Evolutionary conservation across 2,888 invertebrate species (phyloP), one percentile per base, ranked within the genome.

Genomic region (Phengaris arion): DNA sequence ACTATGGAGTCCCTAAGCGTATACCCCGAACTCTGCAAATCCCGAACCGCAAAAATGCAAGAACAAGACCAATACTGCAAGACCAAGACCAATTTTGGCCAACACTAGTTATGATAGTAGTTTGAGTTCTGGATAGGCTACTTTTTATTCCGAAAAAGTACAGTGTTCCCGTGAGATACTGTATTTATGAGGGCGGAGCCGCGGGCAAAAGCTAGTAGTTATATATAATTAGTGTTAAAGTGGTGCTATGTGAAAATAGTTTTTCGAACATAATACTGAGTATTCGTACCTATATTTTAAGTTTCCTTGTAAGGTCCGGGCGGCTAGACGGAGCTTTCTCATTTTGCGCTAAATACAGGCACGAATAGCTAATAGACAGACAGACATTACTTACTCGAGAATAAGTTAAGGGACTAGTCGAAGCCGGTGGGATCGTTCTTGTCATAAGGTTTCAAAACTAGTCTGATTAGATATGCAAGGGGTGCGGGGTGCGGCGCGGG

Each of bases 401-500:
- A 54, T 72, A 72, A 72, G 72, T 54, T 72, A 72, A 35, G 72
- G 72, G 54, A 72, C 72, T 52, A 70, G 57, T 57, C 48, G 45
- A 13, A 68, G 68, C 74, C 74, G 59, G 64, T 64, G 51, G 48
- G 74, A 64, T 64, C 55, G 75, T 75, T 74, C 72, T 76, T 74
- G 78, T 77, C 75, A 70, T 77, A 76, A 70, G 77, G 75, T 75
- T 74, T 76, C 69, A 74, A 75, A 59, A 76, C 77, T 76, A 76
- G 76, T 75, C 74, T 74, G 48, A 68, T 77, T 55, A 74, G 74
- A 48, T 46, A 54, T 48, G 75, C 46, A 74, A 73, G 75, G 77
- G 76, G 76, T 74, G 74, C 57, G 70, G 68, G 69, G 78, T 79
- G 83, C 81, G 77, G 81, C 77, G 79, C 78, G 76, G 80, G 86